Evolutionary conservation across 2,113 vertebrate species (phyloP).

Genomic region (Triplophysa rosa): DNA sequence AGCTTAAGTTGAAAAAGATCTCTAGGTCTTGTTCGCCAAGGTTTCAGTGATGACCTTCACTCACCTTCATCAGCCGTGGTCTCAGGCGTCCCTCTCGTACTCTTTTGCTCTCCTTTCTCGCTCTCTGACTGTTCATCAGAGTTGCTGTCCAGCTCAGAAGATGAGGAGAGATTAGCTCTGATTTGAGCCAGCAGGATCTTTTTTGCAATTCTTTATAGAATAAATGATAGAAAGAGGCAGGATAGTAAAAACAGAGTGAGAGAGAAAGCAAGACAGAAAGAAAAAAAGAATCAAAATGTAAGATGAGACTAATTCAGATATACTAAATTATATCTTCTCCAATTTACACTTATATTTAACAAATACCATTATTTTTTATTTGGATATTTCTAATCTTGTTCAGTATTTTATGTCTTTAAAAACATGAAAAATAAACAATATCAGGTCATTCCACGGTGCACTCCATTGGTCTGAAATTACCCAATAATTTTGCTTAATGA

Average conservation of each 20-base stretch:
- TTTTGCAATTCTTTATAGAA: slow-evolving; percentile 94
- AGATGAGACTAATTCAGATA: not conserved
- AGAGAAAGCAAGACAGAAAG: not conserved
- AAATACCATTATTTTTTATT: not conserved
- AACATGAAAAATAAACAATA: no score
- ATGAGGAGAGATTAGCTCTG: slow-evolving; percentile 90
- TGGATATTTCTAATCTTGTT: no score
- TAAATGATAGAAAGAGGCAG: slow-evolving; percentile 50
- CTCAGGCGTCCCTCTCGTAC: not conserved
- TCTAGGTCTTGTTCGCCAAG: not conserved
- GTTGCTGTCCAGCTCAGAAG: slow-evolving; percentile 80
- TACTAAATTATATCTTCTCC: not conserved
- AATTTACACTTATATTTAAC: not conserved
- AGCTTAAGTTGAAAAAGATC: not conserved
- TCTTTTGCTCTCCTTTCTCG: slow-evolving; percentile 66
- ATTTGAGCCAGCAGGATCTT: slow-evolving; percentile 98
- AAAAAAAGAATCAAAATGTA: not conserved
- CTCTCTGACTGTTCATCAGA: slow-evolving; percentile 80
- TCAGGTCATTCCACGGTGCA: not conserved
- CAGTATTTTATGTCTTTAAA: no score
- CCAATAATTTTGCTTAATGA: not conserved
- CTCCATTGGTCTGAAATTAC: not conserved
- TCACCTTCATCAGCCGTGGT: slow-evolving; percentile 74
- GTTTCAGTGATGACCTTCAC: slow-evolving; percentile 45
- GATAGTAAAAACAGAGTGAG: not conserved